phyloP scores from a whole-genome alignment of 2,797 vertebrate genomes.

The Helostoma temminkii region DNA sequence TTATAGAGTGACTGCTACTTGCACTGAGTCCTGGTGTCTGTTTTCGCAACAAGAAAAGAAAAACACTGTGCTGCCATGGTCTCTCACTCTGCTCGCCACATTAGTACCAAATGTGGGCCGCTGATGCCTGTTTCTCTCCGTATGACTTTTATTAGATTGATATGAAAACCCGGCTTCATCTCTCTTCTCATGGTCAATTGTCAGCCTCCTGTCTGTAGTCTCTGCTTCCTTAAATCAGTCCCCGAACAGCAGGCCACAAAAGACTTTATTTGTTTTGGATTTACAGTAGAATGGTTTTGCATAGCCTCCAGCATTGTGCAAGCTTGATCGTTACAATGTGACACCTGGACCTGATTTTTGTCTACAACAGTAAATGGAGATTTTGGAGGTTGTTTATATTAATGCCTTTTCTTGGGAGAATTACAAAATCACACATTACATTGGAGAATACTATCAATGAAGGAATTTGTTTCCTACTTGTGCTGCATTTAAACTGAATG shows the following conservation, averaged over 20 bases:
- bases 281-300: conserved; percentile 50
- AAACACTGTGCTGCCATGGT: conserved; percentile 68
- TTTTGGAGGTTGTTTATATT: conserved; percentile 45
- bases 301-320: conserved; percentile 45
- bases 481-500: conserved; percentile 52
- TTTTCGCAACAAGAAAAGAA: conserved; percentile 72
- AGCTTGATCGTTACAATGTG: conserved; percentile 46
- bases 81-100: conserved; percentile 68
- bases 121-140: conserved; percentile 65
- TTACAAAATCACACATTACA: conserved; percentile 43
- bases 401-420: conserved; percentile 39
- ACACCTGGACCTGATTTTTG: conserved; percentile 67
- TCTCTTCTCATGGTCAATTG: conserved; percentile 63
- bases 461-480: conserved; percentile 45
- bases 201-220: conserved; percentile 49
- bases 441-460: conserved; percentile 26
- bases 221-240: conserved; percentile 54
- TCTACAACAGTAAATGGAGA: conserved; percentile 51
- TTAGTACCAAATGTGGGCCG: conserved; percentile 63
- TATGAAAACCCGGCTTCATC: conserved; percentile 67
- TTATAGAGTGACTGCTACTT: conserved; percentile 69
- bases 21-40: conserved; percentile 56
- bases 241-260: conserved; percentile 44
- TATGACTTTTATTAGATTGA: conserved; percentile 76
- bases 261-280: conserved; percentile 69